These are phyloP conservation scores for Eonycteris spelaea DNA, from an alignment of 2,113 vertebrate species.

Conservation along the genomic window DNA sequence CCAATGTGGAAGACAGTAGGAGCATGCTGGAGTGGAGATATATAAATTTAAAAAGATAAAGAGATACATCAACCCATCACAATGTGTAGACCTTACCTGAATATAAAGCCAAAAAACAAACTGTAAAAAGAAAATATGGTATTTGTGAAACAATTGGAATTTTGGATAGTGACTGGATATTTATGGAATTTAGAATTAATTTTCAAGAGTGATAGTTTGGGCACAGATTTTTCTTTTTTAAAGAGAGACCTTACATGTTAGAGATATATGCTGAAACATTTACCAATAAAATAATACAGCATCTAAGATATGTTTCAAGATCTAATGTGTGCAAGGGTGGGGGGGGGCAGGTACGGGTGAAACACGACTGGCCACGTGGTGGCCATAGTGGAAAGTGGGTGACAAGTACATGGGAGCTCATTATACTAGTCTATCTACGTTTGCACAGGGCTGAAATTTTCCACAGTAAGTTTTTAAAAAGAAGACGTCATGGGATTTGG, in stretches of 20 bases:
- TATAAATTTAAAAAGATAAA: not conserved
- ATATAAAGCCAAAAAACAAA: not conserved
- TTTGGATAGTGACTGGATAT: not conserved
- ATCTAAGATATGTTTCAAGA: not conserved
- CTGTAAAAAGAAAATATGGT: not conserved
- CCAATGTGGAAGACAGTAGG: not conserved
- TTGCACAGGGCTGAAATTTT: not conserved
- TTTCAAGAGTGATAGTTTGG: not conserved
- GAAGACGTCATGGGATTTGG: not conserved
- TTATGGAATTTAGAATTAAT: not conserved
- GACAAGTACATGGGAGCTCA: accelerated
- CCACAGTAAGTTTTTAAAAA: not conserved
- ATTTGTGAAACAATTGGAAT: not conserved
- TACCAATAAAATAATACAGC: not conserved
- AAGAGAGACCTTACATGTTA: not conserved
- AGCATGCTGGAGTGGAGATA: not conserved
- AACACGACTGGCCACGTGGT: not conserved
- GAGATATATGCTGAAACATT: not conserved
- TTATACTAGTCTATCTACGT: not conserved
- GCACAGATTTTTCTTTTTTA: not conserved
- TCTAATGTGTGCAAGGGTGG: too few species aligned
- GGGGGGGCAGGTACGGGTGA: accelerated
- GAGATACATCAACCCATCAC: not conserved
- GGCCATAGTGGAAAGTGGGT: not conserved
- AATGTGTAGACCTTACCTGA: not conserved